Conservation (phyloP, 2,888 invertebrate species). For the Nipponacmea schrenckii region DNA sequence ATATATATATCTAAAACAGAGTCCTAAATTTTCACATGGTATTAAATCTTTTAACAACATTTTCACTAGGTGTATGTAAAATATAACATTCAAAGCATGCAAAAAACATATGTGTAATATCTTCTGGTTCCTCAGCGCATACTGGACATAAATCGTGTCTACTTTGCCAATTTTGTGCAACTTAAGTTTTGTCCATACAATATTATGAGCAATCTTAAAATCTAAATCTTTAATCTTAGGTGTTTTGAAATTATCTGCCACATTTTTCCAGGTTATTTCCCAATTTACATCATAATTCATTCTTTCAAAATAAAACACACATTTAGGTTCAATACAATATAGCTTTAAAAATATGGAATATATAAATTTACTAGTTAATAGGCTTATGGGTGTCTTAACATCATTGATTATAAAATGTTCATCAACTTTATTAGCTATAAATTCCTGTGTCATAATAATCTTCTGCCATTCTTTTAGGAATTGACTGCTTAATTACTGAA, state of each 20-base stretch:
- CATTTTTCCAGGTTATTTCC: not conserved
- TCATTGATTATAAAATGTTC: not conserved
- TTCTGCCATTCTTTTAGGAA: slow-evolving; percentile 1
- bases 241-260: not conserved
- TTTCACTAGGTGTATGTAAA: too few species aligned
- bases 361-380: not conserved
- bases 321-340: not conserved
- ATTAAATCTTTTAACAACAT: too few species aligned
- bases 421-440: too few species aligned
- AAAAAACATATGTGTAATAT: not conserved
- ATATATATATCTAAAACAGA: not conserved
- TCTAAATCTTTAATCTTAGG: not conserved
- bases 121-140: not conserved
- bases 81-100: not conserved
- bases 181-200: not conserved
- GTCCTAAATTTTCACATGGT: too few species aligned
- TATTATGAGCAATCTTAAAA: not conserved
- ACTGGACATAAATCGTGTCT: not conserved
- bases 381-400: not conserved
- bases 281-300: not conserved
- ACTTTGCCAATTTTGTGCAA: not conserved
- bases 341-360: not conserved
- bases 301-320: not conserved
- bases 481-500: not conserved
- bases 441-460: not conserved